Conservation (phyloP, 2,888 invertebrate genomes). For the Mayetiola destructor region DNA sequence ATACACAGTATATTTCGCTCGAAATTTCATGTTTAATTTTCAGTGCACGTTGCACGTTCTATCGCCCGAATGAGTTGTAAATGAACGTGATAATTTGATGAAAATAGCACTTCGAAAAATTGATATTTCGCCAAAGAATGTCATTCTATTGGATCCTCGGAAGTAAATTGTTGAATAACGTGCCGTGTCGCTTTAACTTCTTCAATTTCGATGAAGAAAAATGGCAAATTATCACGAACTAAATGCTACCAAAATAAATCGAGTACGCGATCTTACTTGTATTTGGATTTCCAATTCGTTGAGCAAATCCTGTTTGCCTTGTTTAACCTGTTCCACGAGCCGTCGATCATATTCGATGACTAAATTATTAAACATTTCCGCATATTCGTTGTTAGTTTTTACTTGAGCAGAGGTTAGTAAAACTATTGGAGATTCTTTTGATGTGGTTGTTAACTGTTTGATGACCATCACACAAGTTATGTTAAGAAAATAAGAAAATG, state of each 20-base stretch:
- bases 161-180: too few relatives aligned
- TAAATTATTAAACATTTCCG: slow-evolving; percentile 23
- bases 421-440: neutral
- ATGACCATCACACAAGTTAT: neutral
- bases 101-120: too few relatives aligned
- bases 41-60: too few relatives aligned
- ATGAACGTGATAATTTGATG: neutral
- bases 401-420: neutral
- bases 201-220: too few relatives aligned
- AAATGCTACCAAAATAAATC: neutral
- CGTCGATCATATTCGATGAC: slow-evolving; percentile 38
- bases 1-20: too few relatives aligned
- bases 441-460: slow-evolving; percentile 3
- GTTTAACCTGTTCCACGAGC: slow-evolving; percentile 45
- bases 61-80: too few relatives aligned
- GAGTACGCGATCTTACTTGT: slow-evolving; percentile 45
- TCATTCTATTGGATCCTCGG: too few relatives aligned
- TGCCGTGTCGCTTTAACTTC: too few relatives aligned
- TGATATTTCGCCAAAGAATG: too few relatives aligned
- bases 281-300: slow-evolving; percentile 55
- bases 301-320: slow-evolving; percentile 52
- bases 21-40: too few relatives aligned
- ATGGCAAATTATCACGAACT: too few relatives aligned
- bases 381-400: slow-evolving; percentile 28
- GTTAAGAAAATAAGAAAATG: neutral